Evolutionary conservation across 2,888 invertebrate species (phyloP), one percentile per base, ranked within the genome.

Genomic region (Ophion ellenae): DNA sequence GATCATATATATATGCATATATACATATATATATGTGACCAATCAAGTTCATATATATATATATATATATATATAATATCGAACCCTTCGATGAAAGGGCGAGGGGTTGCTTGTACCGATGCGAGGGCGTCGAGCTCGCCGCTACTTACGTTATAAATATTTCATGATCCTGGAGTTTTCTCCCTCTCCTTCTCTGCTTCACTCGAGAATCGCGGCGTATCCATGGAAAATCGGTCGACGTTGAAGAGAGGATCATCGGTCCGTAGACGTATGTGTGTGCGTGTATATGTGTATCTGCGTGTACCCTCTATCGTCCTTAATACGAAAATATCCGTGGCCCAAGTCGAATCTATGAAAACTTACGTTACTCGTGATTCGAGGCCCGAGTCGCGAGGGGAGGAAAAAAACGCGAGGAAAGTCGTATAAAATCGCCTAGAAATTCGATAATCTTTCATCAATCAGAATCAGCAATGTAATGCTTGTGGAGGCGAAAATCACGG

Each of bases 391-490:
- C 7, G 45, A 17, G 53, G 53, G 53, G 53, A 45, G 6, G n/a
- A 47, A 11, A 47, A 47, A 47, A 47, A 47, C 1, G 53, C 17
- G 36, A 47, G 47, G 53, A 81, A 81, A 81, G 57, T 75, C 74
- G 57, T 47, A 69, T 73, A 61, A 83, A 78, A 81, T 69, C 83
- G 36, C 61, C 83, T 53, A 84, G 77, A 81, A 83, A 85, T 85
- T 89, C 92, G 92, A 93, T 93, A 93, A 94, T 93, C 93, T 92
- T 92, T 90, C 94, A 94, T 94, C 93, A 93, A 94, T 93, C 94
- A 94, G 93, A 90, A 93, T 93, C 91, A 92, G 85, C 86, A 84
- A 81, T 53, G 11, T 53, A 53, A 53, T 75, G 80, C 73, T 82
- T 45, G 66, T 69, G 14, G 75, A 57, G 77, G 36, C 76, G 80